Conservation (phyloP, 2,113 vertebrate species). For the Paramisgurnus dabryanus region DNA sequence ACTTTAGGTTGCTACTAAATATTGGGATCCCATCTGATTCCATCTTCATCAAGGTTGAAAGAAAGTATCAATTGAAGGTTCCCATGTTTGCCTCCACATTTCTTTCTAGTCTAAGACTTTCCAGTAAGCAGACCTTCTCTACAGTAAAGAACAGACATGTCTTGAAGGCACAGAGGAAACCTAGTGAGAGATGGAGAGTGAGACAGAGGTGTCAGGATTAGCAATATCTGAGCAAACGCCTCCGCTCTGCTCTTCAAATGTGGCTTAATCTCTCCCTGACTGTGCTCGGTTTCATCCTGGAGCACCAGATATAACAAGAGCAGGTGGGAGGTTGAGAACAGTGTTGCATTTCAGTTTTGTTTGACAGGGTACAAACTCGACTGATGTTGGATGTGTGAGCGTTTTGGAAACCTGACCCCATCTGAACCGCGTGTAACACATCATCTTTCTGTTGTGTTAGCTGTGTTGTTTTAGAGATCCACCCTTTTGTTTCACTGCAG, state of each 20-base stretch:
- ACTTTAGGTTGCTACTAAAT: too few relatives aligned
- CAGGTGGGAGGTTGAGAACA: slow-evolving; percentile 40
- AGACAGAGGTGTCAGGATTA: slow-evolving; percentile 67
- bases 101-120: not conserved
- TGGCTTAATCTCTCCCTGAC: slow-evolving; percentile 55
- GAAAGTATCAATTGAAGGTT: slow-evolving; percentile 14
- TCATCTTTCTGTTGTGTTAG: not conserved
- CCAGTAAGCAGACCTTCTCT: not conserved
- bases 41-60: not conserved
- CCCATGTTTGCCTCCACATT: not conserved
- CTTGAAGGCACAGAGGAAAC: slow-evolving; percentile 26
- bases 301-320: slow-evolving; percentile 53
- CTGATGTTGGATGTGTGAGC: not conserved
- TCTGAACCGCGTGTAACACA: not conserved
- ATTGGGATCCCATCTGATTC: not conserved
- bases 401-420: not conserved
- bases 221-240: slow-evolving; percentile 64
- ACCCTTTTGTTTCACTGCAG: not conserved
- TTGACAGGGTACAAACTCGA: not conserved
- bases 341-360: not conserved
- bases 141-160: slow-evolving; percentile 35
- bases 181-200: slow-evolving; percentile 31
- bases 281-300: slow-evolving; percentile 41
- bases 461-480: not conserved
- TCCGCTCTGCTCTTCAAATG: slow-evolving; percentile 60